Percentiles rank a stretch among this genome's conserved stretches.
phyloP scores from a whole-genome alignment of 1,140 invertebrate genomes.

The Drosophila virilis region DNA sequence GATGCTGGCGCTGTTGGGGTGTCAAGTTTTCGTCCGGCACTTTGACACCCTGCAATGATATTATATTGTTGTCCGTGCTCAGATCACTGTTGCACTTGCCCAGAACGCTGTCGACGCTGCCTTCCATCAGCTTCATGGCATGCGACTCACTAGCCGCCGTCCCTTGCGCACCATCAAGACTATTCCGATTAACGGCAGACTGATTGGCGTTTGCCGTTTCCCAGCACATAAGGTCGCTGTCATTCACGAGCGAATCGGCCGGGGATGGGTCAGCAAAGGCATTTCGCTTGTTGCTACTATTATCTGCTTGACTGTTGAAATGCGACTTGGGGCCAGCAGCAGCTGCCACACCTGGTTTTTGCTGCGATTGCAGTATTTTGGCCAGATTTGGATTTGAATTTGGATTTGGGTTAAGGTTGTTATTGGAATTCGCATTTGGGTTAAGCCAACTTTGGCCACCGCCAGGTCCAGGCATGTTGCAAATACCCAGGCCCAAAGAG shows the following conservation, averaged over 20 bases:
- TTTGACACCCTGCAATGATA: conserved; percentile 91
- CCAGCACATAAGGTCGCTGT: conserved; percentile 77
- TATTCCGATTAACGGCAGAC: conserved; percentile 30
- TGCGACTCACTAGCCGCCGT: conserved; percentile 47
- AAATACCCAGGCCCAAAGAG: conserved; percentile 58
- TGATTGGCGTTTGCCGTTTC: conserved; percentile 41
- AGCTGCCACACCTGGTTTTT: conserved; percentile 27
- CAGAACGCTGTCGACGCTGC: conserved; percentile 53
- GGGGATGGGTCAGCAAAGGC: conserved; percentile 82
- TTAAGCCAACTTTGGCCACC: conserved; percentile 30
- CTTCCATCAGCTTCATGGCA: conserved; percentile 62
- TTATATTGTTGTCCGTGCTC: conserved; percentile 83
- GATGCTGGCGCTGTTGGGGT: conserved; percentile 96
- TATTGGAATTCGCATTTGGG: conserved; percentile 5
- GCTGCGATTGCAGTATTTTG: conserved; percentile 58
- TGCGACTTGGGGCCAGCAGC: conserved; percentile 32
- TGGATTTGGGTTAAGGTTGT: conserved; percentile 4
- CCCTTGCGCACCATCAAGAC: conserved; percentile 19
- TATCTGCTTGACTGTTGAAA: conserved; percentile 52
- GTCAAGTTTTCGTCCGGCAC: conserved; percentile 98
- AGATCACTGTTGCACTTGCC: conserved; percentile 52
- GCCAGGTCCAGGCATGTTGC: conserved; percentile 41
- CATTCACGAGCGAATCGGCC: conserved; percentile 60
- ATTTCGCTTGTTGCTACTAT: conserved; percentile 68
- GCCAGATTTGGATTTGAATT: conserved; percentile 33